These are phyloP conservation scores for Helicoverpa zea DNA, from an alignment of 1,140 invertebrate genomes.

Conservation along the genomic window DNA sequence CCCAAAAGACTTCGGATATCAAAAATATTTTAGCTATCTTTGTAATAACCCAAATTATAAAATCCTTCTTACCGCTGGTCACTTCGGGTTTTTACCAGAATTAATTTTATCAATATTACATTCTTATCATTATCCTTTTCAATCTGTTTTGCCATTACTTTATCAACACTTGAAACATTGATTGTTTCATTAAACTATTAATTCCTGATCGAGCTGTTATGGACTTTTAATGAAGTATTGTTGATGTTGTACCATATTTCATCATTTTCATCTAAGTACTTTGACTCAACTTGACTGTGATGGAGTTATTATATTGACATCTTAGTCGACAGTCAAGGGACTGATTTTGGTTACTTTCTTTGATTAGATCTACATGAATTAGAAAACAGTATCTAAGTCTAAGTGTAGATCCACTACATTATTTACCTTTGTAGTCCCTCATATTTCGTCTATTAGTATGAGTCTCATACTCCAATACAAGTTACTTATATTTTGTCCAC, in stretches of 20 bases:
- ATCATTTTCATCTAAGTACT: neutral
- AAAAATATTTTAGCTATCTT: neutral
- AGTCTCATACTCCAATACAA: too few relatives aligned
- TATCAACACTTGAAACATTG: neutral
- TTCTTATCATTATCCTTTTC: neutral
- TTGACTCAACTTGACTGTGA: neutral
- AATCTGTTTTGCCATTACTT: conserved; percentile 3
- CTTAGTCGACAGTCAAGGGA: too few relatives aligned
- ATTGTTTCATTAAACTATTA: conserved; percentile 1
- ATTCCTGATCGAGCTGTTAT: neutral
- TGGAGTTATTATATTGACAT: neutral
- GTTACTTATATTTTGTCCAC: neutral
- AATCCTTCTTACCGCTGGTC: too few relatives aligned
- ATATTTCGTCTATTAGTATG: too few relatives aligned
- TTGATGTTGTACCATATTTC: neutral
- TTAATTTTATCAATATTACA: neutral
- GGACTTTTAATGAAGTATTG: conserved; percentile 1
- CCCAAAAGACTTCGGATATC: neutral
- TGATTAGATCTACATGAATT: too few relatives aligned
- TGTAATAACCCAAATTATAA: conserved; percentile 7
- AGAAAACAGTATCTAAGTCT: too few relatives aligned
- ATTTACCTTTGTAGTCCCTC: too few relatives aligned
- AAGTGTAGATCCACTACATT: too few relatives aligned
- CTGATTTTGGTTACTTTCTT: too few relatives aligned
- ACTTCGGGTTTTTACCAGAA: neutral